These are phyloP conservation scores for Onthophagus sagittarius DNA, from an alignment of 2,888 invertebrate genomes.

Conservation along the genomic window DNA sequence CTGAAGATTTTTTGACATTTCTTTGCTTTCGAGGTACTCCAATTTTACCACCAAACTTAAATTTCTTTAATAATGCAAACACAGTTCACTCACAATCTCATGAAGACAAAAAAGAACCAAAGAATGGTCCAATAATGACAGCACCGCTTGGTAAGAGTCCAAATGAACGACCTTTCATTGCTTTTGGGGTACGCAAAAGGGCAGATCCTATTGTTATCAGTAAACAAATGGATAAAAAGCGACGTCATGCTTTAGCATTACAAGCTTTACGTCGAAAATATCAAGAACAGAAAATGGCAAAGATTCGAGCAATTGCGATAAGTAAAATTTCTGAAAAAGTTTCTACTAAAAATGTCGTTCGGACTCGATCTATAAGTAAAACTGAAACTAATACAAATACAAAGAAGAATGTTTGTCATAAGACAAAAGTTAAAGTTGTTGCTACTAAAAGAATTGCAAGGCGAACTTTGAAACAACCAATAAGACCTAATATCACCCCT, in stretches of 20 bases:
- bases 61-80: constrained; percentile 60
- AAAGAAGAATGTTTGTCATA: constrained; percentile 41
- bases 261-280: constrained; percentile 58
- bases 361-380: constrained; percentile 51
- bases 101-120: constrained; percentile 35
- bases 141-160: constrained; percentile 37
- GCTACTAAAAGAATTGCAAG: constrained; percentile 46
- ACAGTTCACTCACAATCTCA: constrained; percentile 45
- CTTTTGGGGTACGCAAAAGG: constrained; percentile 57
- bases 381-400: constrained; percentile 41
- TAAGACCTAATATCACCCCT: constrained; percentile 21
- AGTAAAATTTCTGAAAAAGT: constrained; percentile 47
- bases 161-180: constrained; percentile 48
- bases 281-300: constrained; percentile 59
- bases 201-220: constrained; percentile 52
- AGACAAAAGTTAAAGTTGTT: constrained; percentile 43
- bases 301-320: constrained; percentile 50
- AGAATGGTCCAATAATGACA: constrained; percentile 38
- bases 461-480: constrained; percentile 37
- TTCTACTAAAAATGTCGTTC: constrained; percentile 47
- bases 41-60: constrained; percentile 66
- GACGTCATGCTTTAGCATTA: constrained; percentile 50
- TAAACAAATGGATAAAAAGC: constrained; percentile 47
- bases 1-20: constrained; percentile 83
- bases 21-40: constrained; percentile 77